Percentiles rank a stretch among this genome's conserved stretches.
phyloP scores from a whole-genome alignment of 2,797 vertebrate species.

The Pseudochaenichthys georgianus region DNA sequence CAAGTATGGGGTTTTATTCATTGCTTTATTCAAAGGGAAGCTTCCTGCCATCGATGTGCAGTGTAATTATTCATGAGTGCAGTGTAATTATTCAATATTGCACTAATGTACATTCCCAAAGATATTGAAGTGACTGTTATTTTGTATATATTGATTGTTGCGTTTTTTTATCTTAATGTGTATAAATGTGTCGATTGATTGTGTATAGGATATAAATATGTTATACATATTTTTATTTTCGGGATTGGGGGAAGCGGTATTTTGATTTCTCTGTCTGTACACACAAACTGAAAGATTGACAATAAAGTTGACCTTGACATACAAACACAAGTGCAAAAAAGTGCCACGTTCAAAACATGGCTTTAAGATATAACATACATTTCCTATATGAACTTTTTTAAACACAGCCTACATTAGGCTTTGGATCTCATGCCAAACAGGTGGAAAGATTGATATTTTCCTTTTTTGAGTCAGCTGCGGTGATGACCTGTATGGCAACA shows the following conservation, averaged over 20 bases:
- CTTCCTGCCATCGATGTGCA: slow-evolving; percentile 3
- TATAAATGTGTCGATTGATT: too few relatives aligned
- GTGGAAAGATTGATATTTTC: slow-evolving; percentile 27
- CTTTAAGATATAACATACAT: neutral
- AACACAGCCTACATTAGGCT: slow-evolving; percentile 1
- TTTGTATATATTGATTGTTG: too few relatives aligned
- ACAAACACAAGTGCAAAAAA: slow-evolving; percentile 3
- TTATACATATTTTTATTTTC: too few relatives aligned
- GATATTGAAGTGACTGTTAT: too few relatives aligned
- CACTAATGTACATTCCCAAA: too few relatives aligned
- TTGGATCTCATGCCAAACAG: slow-evolving; percentile 18
- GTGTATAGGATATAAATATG: too few relatives aligned
- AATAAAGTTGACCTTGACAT: neutral
- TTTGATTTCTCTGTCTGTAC: too few relatives aligned
- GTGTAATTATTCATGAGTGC: slow-evolving; percentile 3
- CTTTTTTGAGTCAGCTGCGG: slow-evolving; percentile 37
- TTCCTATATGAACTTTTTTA: neutral
- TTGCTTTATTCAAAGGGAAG: slow-evolving; percentile 1
- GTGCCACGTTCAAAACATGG: neutral
- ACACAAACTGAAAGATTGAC: too few relatives aligned
- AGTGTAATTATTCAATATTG: too few relatives aligned
- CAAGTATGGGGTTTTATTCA: slow-evolving; percentile 4
- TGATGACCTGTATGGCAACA: slow-evolving; percentile 47
- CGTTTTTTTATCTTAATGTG: too few relatives aligned
- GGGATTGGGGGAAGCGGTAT: too few relatives aligned